Evolutionary conservation across 2,797 vertebrate species (phyloP).

Genomic region (Cercopithecus hamlyni): DNA sequence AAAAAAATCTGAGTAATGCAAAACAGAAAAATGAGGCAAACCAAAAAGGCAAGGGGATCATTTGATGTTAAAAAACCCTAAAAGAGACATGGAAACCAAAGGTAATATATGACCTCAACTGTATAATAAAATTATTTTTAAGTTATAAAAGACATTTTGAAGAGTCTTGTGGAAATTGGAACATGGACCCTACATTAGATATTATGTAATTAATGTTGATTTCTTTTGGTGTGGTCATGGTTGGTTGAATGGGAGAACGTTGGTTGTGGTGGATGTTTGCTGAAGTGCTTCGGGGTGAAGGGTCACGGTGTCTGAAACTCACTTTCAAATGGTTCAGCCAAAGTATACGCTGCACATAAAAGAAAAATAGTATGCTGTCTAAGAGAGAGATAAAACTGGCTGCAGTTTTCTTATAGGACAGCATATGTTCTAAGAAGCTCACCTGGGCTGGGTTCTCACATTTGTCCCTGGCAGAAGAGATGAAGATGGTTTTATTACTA

Average conservation of each 20-base stretch:
- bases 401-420: not conserved
- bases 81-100: not conserved
- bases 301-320: not conserved
- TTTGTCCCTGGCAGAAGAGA: not conserved
- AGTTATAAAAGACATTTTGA: not conserved
- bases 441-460: not conserved
- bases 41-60: not conserved
- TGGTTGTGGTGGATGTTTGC: not conserved
- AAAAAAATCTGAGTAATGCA: not conserved
- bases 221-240: not conserved
- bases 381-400: not conserved
- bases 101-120: not conserved
- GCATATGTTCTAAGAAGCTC: not conserved
- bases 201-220: not conserved
- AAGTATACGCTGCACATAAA: fast-evolving
- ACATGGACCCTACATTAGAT: not conserved
- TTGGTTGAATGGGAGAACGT: not conserved
- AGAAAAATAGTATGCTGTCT: not conserved
- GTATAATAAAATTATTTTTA: not conserved
- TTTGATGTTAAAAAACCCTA: not conserved
- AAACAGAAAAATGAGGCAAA: not conserved
- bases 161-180: not conserved
- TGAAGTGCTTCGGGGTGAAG: not conserved
- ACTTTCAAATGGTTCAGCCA: not conserved
- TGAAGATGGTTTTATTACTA: not conserved